Evolutionary conservation across 30 jellyfish, hydroid and myxozoan genomes (phyloP), one percentile per base, ranked within the genome.

Genomic region (Aurelia sp.): DNA sequence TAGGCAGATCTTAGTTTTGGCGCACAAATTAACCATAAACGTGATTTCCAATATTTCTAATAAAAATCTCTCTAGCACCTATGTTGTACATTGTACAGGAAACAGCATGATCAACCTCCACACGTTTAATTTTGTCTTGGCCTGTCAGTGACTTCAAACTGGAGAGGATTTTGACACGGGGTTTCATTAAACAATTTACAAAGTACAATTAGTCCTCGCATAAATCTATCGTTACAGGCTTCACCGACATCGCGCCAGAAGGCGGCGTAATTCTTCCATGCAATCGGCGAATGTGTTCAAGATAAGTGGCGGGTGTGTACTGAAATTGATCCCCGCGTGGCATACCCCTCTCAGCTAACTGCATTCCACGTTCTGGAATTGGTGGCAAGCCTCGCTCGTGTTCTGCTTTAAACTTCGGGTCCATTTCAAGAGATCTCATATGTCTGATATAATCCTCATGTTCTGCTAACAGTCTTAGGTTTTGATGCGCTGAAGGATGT

Each of bases 181-280:
- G 13, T 44, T 44, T 44, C 9, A 2, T 7, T 13, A 1, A 5
- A 44, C 55, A 44, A 44, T 44, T 9, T 44, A 44, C 55, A 44
- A 44, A 13, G 8, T 44, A 44, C 18, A 72, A 18, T 72, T 72
- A 88, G 51, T 88, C 97, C 70, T 88, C 90, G 71, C 91, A 88
- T 19, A 88, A 77, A 57, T 88, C 97, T 8, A 89, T 89, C 2
- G 97, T 89, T 8, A 89, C 97, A 13, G 97, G 97, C 59, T 89
- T 89, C 51, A 63, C 87, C 16, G 83, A 55, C 84, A 67, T 19
- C 4, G 86, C 81, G 53, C 84, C 33, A 18, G 81, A 82, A 11
- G 88, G 88, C 47, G 95, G 95, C 15, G 90, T 87, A 5, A 78
- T 33, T 52, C 88, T 48, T 0, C 90, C 84, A 30, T 87, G 96